Percentiles rank a stretch among this genome's conserved stretches.
Conservation (phyloP, 2,888 invertebrate species). For the Autographa pulchrina region DNA sequence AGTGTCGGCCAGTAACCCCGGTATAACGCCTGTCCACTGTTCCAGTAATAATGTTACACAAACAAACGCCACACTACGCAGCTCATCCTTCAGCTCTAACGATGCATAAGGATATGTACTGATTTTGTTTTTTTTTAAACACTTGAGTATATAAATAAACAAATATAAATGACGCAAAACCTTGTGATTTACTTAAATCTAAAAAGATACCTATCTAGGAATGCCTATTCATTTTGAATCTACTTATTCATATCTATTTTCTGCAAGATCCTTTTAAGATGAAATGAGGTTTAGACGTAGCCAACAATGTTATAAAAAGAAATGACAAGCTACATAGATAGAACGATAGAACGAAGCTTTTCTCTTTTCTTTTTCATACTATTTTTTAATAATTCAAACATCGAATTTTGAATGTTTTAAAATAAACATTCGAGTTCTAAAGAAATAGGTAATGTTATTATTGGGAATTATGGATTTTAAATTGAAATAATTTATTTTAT, state of each 20-base stretch:
- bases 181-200: too few relatives aligned
- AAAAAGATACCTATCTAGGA: background rate
- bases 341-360: too few relatives aligned
- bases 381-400: too few relatives aligned
- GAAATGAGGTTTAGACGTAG: slow-evolving; percentile 3
- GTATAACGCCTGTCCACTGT: slow-evolving; percentile 19
- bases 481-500: too few relatives aligned
- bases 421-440: too few relatives aligned
- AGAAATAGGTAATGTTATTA: too few relatives aligned
- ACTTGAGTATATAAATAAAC: too few relatives aligned
- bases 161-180: too few relatives aligned
- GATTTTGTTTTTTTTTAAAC: too few relatives aligned
- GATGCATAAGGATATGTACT: background rate
- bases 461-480: too few relatives aligned
- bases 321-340: background rate
- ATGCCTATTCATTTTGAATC: background rate
- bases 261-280: background rate
- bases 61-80: slow-evolving; percentile 20
- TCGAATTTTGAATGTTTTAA: too few relatives aligned
- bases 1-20: slow-evolving; percentile 40
- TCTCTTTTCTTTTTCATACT: too few relatives aligned
- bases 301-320: slow-evolving; percentile 1
- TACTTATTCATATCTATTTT: background rate
- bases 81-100: slow-evolving; percentile 14
- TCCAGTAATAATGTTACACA: slow-evolving; percentile 27